Conservation (phyloP, 2,113 vertebrate genomes). For the Pedetes capensis region DNA sequence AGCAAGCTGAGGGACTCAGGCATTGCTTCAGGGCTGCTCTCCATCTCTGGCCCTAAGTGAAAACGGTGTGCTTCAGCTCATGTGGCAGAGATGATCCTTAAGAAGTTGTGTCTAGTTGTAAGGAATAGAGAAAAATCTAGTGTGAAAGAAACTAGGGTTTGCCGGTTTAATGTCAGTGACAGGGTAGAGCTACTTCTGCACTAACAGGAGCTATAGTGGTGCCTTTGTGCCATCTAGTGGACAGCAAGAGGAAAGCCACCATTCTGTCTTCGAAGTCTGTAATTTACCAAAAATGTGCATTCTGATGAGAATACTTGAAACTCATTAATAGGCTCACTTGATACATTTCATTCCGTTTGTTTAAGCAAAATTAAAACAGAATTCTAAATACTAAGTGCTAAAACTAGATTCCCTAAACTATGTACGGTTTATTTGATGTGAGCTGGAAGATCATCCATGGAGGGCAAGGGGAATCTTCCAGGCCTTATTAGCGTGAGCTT, state of each 20-base stretch:
- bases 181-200: rapidly evolving
- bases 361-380: neutral
- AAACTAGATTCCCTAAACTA: neutral
- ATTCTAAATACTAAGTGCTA: neutral
- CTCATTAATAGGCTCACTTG: neutral
- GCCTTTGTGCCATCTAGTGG: constrained; percentile 21
- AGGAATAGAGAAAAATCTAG: neutral
- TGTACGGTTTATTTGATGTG: neutral
- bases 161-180: neutral
- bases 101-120: neutral
- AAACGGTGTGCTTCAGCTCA: neutral
- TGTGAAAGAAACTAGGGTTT: neutral
- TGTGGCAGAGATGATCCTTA: neutral
- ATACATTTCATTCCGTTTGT: neutral
- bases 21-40: neutral
- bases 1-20: neutral
- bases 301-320: constrained; percentile 2
- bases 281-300: neutral
- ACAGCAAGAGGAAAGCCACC: neutral
- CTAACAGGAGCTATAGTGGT: neutral
- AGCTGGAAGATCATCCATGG: neutral
- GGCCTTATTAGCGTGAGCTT: neutral
- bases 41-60: neutral
- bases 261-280: neutral
- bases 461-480: neutral